A percentile compares a stretch with the other conserved stretches of the same genome.
Conservation (phyloP, 2,888 invertebrate species). For the Netelia melanura region DNA sequence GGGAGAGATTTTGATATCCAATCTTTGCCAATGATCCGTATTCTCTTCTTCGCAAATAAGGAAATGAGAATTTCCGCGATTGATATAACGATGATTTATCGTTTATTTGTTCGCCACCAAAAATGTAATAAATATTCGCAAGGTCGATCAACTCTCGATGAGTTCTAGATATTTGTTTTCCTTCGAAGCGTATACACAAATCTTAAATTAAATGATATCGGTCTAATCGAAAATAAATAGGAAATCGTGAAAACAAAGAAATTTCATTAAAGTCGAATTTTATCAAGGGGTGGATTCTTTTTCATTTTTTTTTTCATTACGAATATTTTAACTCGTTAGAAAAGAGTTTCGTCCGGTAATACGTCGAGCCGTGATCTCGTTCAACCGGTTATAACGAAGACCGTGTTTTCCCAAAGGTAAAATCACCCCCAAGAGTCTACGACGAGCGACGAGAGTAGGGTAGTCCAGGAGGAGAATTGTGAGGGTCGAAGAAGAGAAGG, state of each 20-base stretch:
- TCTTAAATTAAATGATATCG: no score
- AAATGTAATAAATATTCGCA: background rate
- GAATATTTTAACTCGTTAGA: background rate
- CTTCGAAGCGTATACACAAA: no score
- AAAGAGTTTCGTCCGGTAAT: background rate
- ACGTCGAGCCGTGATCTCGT: constrained; percentile 18
- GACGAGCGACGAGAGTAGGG: constrained; percentile 13
- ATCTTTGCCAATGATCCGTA: constrained; percentile 6
- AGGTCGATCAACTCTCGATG: background rate
- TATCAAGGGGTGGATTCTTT: no score
- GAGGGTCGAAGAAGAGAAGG: constrained; percentile 13
- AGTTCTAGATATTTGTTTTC: background rate
- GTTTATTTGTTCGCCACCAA: constrained; percentile 11
- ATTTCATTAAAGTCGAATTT: no score
- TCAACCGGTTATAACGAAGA: constrained; percentile 44
- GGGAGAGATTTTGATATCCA: background rate
- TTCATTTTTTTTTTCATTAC: background rate
- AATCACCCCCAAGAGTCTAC: constrained; percentile 28
- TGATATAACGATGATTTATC: constrained; percentile 9
- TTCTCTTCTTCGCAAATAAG: constrained; percentile 15
- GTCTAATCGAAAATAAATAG: no score
- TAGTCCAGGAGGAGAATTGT: constrained; percentile 24
- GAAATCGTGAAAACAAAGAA: no score
- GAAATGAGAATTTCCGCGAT: constrained; percentile 10
- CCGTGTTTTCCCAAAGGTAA: constrained; percentile 45